Evolutionary conservation across 2,113 vertebrate species (phyloP).

Genomic region (Psettodes erumei): DNA sequence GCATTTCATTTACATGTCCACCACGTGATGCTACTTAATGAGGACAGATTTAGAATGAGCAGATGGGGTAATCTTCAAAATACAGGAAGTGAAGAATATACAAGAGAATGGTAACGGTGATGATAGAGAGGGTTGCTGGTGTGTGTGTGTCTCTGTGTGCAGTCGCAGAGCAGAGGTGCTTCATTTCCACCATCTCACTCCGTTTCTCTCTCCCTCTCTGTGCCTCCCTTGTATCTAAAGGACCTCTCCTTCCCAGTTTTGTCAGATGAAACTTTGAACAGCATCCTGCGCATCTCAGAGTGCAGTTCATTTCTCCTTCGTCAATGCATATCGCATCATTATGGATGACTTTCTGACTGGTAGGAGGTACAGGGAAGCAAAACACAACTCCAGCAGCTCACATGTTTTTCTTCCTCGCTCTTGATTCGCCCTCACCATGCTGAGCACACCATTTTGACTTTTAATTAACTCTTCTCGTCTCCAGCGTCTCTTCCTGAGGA

Average conservation of each 20-base stretch:
- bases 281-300: constrained; percentile 8
- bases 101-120: not conserved
- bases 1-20: not conserved
- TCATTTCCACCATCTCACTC: not conserved
- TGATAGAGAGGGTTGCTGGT: not conserved
- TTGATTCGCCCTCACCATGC: constrained; percentile 18
- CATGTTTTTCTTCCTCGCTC: not conserved
- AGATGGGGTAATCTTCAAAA: not conserved
- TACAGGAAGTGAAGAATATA: not conserved
- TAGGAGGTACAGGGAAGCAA: constrained; percentile 3
- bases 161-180: not conserved
- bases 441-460: constrained; percentile 15
- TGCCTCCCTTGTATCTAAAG: not conserved
- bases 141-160: not conserved
- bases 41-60: not conserved
- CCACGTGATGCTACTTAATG: not conserved
- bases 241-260: constrained; percentile 2
- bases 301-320: constrained; percentile 14
- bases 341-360: constrained; percentile 19
- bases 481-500: not conserved
- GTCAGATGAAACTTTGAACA: constrained; percentile 36
- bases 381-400: constrained; percentile 19
- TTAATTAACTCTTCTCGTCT: constrained; percentile 26
- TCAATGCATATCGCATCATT: constrained; percentile 43
- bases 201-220: not conserved